A percentile compares a stretch with the other conserved stretches of the same genome.
phyloP scores from a whole-genome alignment of 2,888 invertebrate genomes.

The Eristalis intricaria region DNA sequence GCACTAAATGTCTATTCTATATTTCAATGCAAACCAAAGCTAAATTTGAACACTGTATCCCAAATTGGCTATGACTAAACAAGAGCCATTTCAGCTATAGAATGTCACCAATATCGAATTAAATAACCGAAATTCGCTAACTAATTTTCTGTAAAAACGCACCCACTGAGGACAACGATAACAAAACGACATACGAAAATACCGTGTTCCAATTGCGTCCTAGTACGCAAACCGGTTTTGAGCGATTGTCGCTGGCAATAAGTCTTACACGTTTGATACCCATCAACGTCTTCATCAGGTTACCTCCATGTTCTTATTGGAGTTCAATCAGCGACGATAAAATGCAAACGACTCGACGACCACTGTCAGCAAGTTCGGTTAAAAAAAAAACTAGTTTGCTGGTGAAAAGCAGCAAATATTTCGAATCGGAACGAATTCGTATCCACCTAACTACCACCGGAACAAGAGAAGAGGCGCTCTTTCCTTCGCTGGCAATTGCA shows the following conservation, averaged over 20 bases:
- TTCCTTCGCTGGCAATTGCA: constrained; percentile 52
- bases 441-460: constrained; percentile 61
- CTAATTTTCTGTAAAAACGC: background rate
- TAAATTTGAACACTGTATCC: background rate
- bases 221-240: constrained; percentile 74
- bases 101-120: background rate
- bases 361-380: constrained; percentile 46
- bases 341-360: constrained; percentile 48
- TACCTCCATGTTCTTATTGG: constrained; percentile 52
- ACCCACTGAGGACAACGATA: background rate
- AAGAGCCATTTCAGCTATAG: background rate
- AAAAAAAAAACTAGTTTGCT: constrained; percentile 36
- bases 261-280: constrained; percentile 63
- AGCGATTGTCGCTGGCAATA: constrained; percentile 73
- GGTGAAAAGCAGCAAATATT: constrained; percentile 63
- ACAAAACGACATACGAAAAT: constrained; percentile 10
- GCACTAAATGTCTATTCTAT: constrained; percentile 5
- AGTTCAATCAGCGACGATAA: constrained; percentile 68
- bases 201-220: constrained; percentile 70
- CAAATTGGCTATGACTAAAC: background rate
- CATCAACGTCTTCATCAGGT: constrained; percentile 70
- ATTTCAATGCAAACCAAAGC: background rate
- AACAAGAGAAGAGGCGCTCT: constrained; percentile 68
- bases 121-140: background rate
- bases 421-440: constrained; percentile 61